Percentiles rank a stretch among this genome's conserved stretches.
Conservation (phyloP, 2,888 invertebrate genomes). For the Panorpa germanica region DNA sequence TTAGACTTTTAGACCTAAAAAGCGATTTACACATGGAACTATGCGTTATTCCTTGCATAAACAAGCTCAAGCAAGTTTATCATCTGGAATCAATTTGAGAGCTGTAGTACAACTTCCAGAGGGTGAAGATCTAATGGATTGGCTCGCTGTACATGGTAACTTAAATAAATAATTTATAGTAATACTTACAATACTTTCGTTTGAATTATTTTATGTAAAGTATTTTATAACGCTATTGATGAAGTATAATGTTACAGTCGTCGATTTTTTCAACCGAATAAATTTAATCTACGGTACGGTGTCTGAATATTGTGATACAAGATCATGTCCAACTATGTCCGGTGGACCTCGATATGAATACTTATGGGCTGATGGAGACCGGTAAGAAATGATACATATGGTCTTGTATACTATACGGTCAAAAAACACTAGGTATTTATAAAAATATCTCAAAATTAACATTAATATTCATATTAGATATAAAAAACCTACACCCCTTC, state of each 20-base stretch:
- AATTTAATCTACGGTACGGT: conserved; percentile 84
- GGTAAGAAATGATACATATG: conserved; percentile 19
- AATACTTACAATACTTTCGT: conserved; percentile 3
- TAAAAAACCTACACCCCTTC: conserved; percentile 59
- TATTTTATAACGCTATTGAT: conserved; percentile 3
- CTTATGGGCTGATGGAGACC: conserved; percentile 72
- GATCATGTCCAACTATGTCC: conserved; percentile 76
- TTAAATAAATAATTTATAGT: conserved; percentile 7
- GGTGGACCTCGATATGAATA: conserved; percentile 82
- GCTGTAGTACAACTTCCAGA: conserved; percentile 63
- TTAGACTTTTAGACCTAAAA: conserved; percentile 80
- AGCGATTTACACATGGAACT: conserved; percentile 73
- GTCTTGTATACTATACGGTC: no score
- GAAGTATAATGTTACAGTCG: conserved; percentile 37
- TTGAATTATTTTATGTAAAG: not conserved
- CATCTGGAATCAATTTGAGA: conserved; percentile 73
- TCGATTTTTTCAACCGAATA: conserved; percentile 86
- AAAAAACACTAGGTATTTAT: not conserved
- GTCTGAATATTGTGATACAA: conserved; percentile 64
- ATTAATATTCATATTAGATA: conserved; percentile 20
- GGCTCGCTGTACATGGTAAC: conserved; percentile 82
- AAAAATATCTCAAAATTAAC: not conserved
- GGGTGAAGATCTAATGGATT: conserved; percentile 73
- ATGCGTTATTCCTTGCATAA: conserved; percentile 73
- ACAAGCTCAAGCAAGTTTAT: conserved; percentile 77